Base-by-base conservation (phyloP, 2,797 vertebrate species). In the Falco columbarius region DNA sequence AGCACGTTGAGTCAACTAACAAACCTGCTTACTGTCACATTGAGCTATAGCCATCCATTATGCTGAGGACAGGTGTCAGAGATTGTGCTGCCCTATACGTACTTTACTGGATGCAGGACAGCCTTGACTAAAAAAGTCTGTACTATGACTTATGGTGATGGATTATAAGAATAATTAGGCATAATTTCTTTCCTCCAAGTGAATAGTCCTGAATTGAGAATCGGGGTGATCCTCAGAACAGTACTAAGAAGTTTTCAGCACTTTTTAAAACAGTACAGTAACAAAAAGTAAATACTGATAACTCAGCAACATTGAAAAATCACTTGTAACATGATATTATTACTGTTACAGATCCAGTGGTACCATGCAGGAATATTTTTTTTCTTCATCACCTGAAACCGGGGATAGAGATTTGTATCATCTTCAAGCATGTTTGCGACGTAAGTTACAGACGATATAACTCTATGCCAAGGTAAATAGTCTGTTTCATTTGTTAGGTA, bases 401-500 rank as follows among this genome's bases (percentile, higher is more conserved):
- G 72, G 24, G 95, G 94, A 86, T 99, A 99, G 75, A 99, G 58
- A 8, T 11, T 42, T 24, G 18, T 10, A 54, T 99, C 98, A 81
- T 98, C 97, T 86, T 98, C 97, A 72, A 99, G 93, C 99, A 99
- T 99, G 92, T 98, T 89, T 76, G 97, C 95, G 3, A 99, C 96
- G 58, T 99, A 99, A 36, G 98, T 96, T 32, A 99, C 97, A 6
- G 99, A 98, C 58, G 98, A 97, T 55, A 98, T 93, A 80, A 97
- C 97, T 81, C 98, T 98, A 3, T 98, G 83, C 99, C 99, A 99
- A 14, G 98, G 99, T 47, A 99, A 98, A 96, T 98, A 99, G 2
- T 98, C 98, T 2, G 6, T 26, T 98, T 99, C 99, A 0, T n/a
- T 67, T 34, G 0, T n/a, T 74, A 99, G 98, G 96, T 99, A 99